Conservation (phyloP, 2,888 invertebrate genomes). For the Drosophila suboccidentalis region DNA sequence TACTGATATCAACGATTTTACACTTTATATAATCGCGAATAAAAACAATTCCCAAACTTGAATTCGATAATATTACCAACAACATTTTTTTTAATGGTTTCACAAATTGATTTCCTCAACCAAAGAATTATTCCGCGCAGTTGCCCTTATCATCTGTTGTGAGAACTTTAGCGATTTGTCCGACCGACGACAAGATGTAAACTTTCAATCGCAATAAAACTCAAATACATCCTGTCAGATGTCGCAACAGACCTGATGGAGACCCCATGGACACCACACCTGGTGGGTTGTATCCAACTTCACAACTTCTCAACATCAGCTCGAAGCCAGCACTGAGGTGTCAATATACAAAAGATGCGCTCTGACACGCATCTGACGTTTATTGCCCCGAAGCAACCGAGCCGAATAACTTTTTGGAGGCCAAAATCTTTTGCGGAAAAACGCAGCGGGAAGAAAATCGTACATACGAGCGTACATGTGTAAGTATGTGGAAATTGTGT, state of each 20-base stretch:
- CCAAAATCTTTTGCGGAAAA: constrained; percentile 24
- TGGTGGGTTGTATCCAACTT: constrained; percentile 7
- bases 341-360: constrained; percentile 74
- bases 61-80: not conserved
- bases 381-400: constrained; percentile 66
- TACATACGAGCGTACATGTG: constrained; percentile 19
- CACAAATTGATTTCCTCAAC: constrained; percentile 5
- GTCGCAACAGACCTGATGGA: constrained; percentile 18
- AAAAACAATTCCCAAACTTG: not conserved
- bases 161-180: constrained; percentile 61
- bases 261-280: constrained; percentile 4
- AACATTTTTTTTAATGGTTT: not conserved
- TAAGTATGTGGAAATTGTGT: constrained; percentile 32
- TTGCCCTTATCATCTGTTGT: not conserved
- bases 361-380: constrained; percentile 74
- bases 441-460: constrained; percentile 31
- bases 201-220: constrained; percentile 49
- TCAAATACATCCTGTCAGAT: constrained; percentile 66
- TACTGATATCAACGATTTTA: not conserved
- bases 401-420: constrained; percentile 52
- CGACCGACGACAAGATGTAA: constrained; percentile 14
- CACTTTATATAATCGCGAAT: not conserved
- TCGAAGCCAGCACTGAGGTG: constrained; percentile 65
- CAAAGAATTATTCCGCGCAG: not conserved
- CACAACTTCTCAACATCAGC: constrained; percentile 39